Conservation (phyloP, 2,797 vertebrate genomes). For the Myoxocephalus aenaeus region DNA sequence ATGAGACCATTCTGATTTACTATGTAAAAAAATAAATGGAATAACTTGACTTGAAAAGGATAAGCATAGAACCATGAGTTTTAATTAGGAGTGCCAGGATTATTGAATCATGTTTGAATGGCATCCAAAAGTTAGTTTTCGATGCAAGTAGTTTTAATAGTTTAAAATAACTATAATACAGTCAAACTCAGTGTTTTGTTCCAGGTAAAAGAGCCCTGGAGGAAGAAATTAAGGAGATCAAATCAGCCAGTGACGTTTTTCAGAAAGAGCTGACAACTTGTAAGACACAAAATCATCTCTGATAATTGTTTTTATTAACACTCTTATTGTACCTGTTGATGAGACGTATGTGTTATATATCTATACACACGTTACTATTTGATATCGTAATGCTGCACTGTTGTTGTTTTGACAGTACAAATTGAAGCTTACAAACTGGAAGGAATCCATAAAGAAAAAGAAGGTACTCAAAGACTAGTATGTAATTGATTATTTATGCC, state of each 20-base stretch:
- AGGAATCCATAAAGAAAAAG: conserved; percentile 74
- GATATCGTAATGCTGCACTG: not conserved
- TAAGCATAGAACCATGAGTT: too few species aligned
- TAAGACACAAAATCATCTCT: conserved; percentile 58
- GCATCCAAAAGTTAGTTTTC: too few species aligned
- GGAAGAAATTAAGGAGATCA: conserved; percentile 59
- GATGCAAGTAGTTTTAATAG: too few species aligned
- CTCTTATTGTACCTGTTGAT: not conserved
- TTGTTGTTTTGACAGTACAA: conserved; percentile 70
- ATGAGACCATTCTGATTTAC: conserved; percentile 58
- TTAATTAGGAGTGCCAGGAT: too few species aligned
- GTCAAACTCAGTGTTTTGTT: not conserved
- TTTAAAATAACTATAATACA: not conserved
- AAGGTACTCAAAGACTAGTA: conserved; percentile 71
- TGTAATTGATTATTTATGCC: not conserved
- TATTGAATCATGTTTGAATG: too few species aligned
- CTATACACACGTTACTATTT: not conserved
- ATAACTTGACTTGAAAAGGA: too few species aligned
- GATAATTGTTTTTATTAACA: not conserved
- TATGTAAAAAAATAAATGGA: fast-evolving
- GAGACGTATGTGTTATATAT: not conserved
- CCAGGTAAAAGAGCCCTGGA: conserved; percentile 53
- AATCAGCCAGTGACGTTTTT: conserved; percentile 37
- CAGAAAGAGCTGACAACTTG: conserved; percentile 67
- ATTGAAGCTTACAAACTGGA: conserved; percentile 70